Base-by-base conservation (phyloP, 1,140 invertebrate genomes). In the Drosophila bocki region DNA sequence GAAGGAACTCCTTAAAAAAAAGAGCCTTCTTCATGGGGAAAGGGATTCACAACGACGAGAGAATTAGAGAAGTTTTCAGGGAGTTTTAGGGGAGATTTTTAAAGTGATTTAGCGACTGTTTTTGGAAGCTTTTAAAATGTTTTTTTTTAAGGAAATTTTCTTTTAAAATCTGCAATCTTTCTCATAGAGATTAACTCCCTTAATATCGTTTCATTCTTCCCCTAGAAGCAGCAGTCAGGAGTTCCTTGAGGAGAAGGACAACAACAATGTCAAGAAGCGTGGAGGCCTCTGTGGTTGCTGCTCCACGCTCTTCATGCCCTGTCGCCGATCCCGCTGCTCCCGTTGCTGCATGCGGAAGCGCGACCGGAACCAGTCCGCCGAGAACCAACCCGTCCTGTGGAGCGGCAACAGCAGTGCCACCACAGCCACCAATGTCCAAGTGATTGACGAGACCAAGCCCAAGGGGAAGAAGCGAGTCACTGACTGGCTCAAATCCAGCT, bases 231-330 rank as follows among this genome's bases (percentile, higher is more conserved):
- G 75, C 59, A 92, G 91, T 51, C 91, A 91, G 47, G 91, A 92
- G 60, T 87, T 84, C 45, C 84, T 92, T 15, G 84, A 91, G 56
- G 80, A 78, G 6, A 78, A 78, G 71, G 77, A 69, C 15, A 80
- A 84, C 53, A 79, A 92, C 56, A 79, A 92, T 61, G 80, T 61
- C 19, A 70, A 39, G 12, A 82, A 61, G 17, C 53, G 53, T 26
- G 61, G 53, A 0, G 90, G 92, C 7, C 82, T 75, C 47, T 93
- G 88, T 26, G 77, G 87, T n/a, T 92, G 90, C 50, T 92, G 90
- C 54, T 62, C 86, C 32, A 78, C 62, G 53, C 65, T 93, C 6
- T 92, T 88, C 42, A 91, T 93, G 80, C 92, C 92, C 47, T 93
- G 92, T 62, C 91, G 92, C 9, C 88, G 92, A 1, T 88, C 81